Percentiles rank a stretch among this genome's conserved stretches.
phyloP scores from a whole-genome alignment of 2,113 vertebrate genomes.

The Cathartes aura region DNA sequence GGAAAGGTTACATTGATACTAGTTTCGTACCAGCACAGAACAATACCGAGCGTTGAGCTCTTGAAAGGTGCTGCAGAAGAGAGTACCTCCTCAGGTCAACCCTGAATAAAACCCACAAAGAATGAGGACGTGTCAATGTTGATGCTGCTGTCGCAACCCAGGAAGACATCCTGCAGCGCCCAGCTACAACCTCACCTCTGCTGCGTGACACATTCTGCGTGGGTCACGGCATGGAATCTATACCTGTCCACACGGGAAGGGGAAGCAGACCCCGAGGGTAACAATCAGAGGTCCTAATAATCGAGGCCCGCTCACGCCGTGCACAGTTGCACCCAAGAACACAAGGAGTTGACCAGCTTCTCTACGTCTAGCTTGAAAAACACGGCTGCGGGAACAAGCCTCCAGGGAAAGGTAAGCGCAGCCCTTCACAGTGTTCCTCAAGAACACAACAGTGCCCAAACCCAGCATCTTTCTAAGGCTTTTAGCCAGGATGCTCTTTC shows the following conservation, averaged over 20 bases:
- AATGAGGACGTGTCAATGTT: background rate
- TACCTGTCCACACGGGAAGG: background rate
- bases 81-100: background rate
- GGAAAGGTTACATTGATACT: background rate
- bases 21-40: background rate
- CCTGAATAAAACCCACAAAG: background rate
- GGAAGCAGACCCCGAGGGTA: background rate
- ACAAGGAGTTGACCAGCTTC: accelerated
- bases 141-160: background rate
- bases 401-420: background rate
- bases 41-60: background rate
- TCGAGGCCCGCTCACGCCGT: accelerated
- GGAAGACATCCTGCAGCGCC: background rate
- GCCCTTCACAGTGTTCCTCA: background rate
- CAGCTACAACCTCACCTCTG: background rate
- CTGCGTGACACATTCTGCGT: accelerated
- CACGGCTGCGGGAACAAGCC: background rate
- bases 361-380: accelerated
- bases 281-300: background rate
- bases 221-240: accelerated
- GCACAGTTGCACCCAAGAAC: background rate
- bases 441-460: background rate
- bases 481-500: background rate
- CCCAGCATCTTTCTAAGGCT: background rate
- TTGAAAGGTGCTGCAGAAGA: background rate